A percentile compares a stretch with the other conserved stretches of the same genome.
These are phyloP conservation scores for Megalops cyprinoides DNA, from an alignment of 2,797 vertebrate genomes.

Conservation along the genomic window DNA sequence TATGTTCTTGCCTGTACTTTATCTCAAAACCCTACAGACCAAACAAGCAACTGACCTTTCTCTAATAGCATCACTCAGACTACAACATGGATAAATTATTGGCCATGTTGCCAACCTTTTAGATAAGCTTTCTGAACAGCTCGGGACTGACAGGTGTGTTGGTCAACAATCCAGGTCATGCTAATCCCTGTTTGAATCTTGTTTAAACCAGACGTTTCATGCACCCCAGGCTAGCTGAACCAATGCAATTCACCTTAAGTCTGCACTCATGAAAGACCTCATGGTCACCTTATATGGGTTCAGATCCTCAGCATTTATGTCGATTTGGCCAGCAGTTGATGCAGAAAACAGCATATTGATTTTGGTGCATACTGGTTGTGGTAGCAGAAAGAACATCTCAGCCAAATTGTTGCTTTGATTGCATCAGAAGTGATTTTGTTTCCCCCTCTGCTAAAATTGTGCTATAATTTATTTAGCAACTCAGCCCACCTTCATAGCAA, in stretches of 20 bases:
- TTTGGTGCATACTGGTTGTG: not conserved
- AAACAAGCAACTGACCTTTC: not conserved
- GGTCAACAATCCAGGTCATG: not conserved
- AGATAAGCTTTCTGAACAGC: not conserved
- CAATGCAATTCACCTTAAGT: not conserved
- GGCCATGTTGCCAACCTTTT: not conserved
- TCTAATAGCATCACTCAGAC: not conserved
- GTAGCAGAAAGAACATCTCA: not conserved
- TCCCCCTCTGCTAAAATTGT: not conserved
- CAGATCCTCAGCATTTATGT: not conserved
- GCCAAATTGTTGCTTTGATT: not conserved
- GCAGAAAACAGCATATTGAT: conserved; percentile 19
- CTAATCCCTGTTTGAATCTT: not conserved
- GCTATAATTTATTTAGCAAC: conserved; percentile 3
- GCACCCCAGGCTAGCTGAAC: not conserved
- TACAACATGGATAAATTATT: not conserved
- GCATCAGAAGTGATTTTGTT: not conserved
- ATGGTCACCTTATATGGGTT: not conserved
- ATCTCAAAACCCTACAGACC: not conserved
- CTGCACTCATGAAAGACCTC: not conserved
- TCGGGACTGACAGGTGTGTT: not conserved
- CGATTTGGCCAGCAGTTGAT: conserved; percentile 12
- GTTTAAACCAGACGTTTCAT: not conserved
- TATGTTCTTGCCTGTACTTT: too few species aligned
- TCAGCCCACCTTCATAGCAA: not conserved